Evolutionary conservation across 2,113 vertebrate species (phyloP).

Genomic region (Ariopsis seemanni): DNA sequence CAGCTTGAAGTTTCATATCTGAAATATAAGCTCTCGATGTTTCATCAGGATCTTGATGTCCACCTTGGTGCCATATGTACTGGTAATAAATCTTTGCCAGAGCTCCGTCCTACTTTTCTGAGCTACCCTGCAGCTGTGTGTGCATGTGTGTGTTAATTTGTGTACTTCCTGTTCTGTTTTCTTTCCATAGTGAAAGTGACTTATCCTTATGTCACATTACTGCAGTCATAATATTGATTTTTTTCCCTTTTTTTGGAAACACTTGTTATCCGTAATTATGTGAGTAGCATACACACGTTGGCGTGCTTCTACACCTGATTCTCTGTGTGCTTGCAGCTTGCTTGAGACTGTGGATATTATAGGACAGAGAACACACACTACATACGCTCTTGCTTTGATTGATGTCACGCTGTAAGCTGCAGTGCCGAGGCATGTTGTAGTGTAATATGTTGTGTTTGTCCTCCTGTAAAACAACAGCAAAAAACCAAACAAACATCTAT

Average conservation of each 20-base stretch:
- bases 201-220: too few species aligned
- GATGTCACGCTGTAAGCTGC: background rate
- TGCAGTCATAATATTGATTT: background rate
- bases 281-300: background rate
- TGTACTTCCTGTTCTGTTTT: background rate
- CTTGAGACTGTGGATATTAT: background rate
- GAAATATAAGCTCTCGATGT: background rate
- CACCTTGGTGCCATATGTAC: constrained; percentile 37
- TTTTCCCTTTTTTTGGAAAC: background rate
- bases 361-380: background rate
- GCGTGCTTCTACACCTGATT: background rate
- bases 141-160: background rate
- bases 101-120: background rate
- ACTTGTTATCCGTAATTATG: background rate
- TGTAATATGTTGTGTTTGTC: background rate
- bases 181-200: background rate
- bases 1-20: background rate
- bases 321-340: background rate
- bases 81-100: background rate
- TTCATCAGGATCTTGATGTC: constrained; percentile 8
- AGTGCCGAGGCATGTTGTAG: background rate
- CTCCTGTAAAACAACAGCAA: background rate
- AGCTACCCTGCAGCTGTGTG: background rate
- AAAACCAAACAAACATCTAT: background rate
- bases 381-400: background rate